Evolutionary conservation across 53 echinoderm and acorn worm species (phyloP), one percentile per base, ranked within the genome.

Genomic region (Pentamera pediparva): DNA sequence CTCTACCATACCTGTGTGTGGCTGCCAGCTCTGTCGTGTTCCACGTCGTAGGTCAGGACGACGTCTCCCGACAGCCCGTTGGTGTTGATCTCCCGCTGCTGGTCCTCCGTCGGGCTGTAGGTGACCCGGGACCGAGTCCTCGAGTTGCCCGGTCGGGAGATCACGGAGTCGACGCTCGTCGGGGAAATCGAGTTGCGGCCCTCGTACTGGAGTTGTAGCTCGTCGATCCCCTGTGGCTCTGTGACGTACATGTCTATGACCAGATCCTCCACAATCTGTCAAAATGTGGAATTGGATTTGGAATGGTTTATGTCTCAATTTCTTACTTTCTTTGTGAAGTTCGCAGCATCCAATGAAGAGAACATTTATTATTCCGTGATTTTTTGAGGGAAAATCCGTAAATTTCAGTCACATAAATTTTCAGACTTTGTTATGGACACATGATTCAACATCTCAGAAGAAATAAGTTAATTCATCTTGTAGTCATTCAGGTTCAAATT

Each of bases 181-280:
- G 54, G 7, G 7, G 79, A 43, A 35, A 61, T 48, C 0, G 63
- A 37, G 9, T 51, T 38, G 0, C 84, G 75, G 4, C 77, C 74
- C 35, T 79, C 52, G 34, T 87, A 94, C 29, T 34, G 70, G 56
- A 64, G 58, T 0, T 60, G 10, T 1, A 94, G 75, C 11, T 84
- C 79, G 22, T 82, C 62, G 52, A 94, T 87, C n/a, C 82, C 75
- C 40, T 94, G 94, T 0, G 94, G 94, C 60, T 94, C 94, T 3
- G 89, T 90, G 15, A 94, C 81, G 40, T 86, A 84, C 21, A 94
- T 51, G 37, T 89, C 87, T 32, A 86, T 77, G 20, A 79, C 76
- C 7, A 94, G 62, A 47, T 90, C 79, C 45, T 88, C 84, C 6
- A 93, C 84, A 12, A 81, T 78, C 93, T 93, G 53, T n/a, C 5